These are phyloP conservation scores for Myripristis murdjan DNA, from an alignment of 2,797 vertebrate species.

Conservation along the genomic window DNA sequence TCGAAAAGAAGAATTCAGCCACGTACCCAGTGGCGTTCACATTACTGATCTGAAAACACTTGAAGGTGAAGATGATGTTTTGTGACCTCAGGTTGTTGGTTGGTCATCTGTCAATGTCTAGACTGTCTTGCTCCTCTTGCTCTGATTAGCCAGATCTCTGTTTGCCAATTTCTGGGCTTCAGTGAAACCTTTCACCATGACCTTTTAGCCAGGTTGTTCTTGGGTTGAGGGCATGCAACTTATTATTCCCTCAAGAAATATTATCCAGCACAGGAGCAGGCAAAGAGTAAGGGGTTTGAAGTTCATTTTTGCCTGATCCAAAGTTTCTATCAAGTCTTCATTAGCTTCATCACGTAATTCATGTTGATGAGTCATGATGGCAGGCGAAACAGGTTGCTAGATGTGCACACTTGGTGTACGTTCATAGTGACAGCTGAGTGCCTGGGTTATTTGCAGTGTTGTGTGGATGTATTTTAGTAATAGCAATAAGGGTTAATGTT, in stretches of 20 bases:
- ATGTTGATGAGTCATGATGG: not conserved
- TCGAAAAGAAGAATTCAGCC: not conserved
- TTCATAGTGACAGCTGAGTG: not conserved
- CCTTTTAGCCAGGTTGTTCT: slow-evolving; percentile 3
- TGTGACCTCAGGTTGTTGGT: not conserved
- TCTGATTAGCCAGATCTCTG: slow-evolving; percentile 29
- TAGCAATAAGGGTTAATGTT: slow-evolving; percentile 16
- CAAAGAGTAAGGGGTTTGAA: slow-evolving; percentile 4
- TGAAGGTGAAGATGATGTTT: slow-evolving; percentile 12
- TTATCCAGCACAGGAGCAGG: slow-evolving; percentile 34
- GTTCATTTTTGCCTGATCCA: slow-evolving; percentile 21
- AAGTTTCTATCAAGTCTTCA: slow-evolving; percentile 39
- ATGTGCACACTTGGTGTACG: slow-evolving; percentile 7
- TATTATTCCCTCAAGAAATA: slow-evolving; percentile 30
- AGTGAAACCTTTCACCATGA: slow-evolving; percentile 44
- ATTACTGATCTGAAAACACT: not conserved
- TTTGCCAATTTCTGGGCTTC: slow-evolving; percentile 42
- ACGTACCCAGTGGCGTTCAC: not conserved
- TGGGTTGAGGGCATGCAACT: not conserved
- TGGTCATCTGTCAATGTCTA: slow-evolving; percentile 10
- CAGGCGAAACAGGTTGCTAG: not conserved
- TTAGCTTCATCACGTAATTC: slow-evolving; percentile 43
- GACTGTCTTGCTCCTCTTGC: slow-evolving; percentile 7
- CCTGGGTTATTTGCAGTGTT: not conserved
- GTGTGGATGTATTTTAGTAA: slow-evolving; percentile 1